phyloP scores from a whole-genome alignment of 2,888 invertebrate genomes.

The Troglohyphantes excavatus region DNA sequence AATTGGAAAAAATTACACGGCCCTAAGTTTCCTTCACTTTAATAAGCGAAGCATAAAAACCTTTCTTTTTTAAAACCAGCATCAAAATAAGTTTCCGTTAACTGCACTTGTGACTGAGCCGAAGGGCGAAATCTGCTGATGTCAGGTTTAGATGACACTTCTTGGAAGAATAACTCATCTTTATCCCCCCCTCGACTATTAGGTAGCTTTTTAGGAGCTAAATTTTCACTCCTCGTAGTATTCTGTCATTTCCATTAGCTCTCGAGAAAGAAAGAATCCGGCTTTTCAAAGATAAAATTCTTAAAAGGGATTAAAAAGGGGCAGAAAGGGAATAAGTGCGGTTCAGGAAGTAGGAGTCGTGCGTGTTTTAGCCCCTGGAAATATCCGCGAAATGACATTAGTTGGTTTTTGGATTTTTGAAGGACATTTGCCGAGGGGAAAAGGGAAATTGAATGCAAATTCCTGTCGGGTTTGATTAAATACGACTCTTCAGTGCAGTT shows the following conservation, averaged over 20 bases:
- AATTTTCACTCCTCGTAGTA: conserved; percentile 37
- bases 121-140: conserved; percentile 32
- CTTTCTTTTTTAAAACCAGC: conserved; percentile 2
- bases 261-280: background rate
- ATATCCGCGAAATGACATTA: background rate
- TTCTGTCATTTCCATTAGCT: conserved; percentile 51
- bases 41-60: conserved; percentile 42
- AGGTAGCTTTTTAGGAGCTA: conserved; percentile 32
- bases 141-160: conserved; percentile 54
- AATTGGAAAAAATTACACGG: background rate
- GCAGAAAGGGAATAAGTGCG: background rate
- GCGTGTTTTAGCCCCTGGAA: conserved; percentile 9
- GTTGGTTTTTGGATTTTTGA: background rate
- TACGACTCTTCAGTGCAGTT: background rate
- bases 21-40: background rate
- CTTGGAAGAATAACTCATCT: conserved; percentile 35
- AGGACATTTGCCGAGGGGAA: background rate
- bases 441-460: background rate
- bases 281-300: background rate
- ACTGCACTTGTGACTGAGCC: conserved; percentile 34
- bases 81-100: conserved; percentile 31
- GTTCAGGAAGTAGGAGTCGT: background rate
- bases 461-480: background rate
- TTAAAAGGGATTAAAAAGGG: background rate
- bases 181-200: conserved; percentile 12